A percentile compares a stretch with the other conserved stretches of the same genome.
These are phyloP conservation scores for Cyclophora punctaria DNA, from an alignment of 2,888 invertebrate species.

Conservation along the genomic window DNA sequence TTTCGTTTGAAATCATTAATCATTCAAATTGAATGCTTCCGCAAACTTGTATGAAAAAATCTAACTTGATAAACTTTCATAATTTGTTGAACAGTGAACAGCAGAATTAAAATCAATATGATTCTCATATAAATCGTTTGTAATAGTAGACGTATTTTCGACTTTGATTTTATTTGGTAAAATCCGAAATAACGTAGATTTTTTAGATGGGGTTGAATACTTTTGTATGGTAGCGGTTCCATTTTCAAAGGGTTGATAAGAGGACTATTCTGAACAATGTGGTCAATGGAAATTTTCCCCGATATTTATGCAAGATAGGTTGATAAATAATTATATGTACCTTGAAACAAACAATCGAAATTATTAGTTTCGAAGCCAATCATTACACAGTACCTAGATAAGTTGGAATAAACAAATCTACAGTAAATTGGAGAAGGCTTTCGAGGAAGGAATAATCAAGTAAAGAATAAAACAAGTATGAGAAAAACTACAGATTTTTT, in stretches of 20 bases:
- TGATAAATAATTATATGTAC: no score
- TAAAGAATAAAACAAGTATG: no score
- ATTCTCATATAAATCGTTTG: constrained; percentile 32
- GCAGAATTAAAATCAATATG: constrained; percentile 24
- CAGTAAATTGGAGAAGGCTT: no score
- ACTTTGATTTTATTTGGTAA: constrained; percentile 29
- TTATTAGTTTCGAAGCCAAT: no score
- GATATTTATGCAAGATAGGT: no score
- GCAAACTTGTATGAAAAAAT: not conserved
- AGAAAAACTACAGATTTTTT: no score
- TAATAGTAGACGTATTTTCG: constrained; percentile 22
- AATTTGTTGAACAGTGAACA: constrained; percentile 38
- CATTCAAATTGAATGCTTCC: not conserved
- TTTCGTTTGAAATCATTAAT: not conserved
- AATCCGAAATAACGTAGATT: constrained; percentile 30
- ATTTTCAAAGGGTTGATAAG: constrained; percentile 10
- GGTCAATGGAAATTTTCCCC: no score
- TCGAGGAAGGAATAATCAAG: no score
- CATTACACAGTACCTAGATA: no score
- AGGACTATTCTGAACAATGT: no score
- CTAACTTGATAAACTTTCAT: constrained; percentile 40
- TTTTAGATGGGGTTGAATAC: constrained; percentile 32
- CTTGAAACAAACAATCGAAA: no score
- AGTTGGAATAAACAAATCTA: no score
- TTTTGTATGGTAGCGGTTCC: constrained; percentile 27